These are phyloP conservation scores for Aurelia aurita complex sp. Pacific DNA, from an alignment of 30 jellyfish, hydroid and myxozoan species.

Conservation along the genomic window DNA sequence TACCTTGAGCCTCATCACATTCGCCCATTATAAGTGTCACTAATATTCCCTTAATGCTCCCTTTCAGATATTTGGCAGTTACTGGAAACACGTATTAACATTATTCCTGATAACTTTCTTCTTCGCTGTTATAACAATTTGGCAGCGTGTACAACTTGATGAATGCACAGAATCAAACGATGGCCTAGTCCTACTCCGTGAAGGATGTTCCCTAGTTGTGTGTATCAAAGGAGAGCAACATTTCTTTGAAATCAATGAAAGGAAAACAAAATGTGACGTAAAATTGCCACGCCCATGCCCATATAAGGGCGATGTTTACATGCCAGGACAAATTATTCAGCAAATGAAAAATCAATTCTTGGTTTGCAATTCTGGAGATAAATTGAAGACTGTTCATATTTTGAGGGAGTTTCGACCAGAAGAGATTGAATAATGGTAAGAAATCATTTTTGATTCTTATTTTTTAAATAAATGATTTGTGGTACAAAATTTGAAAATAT, in stretches of 20 bases:
- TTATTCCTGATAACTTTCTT: conserved; percentile 28
- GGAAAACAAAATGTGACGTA: conserved; percentile 33
- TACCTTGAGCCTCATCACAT: too few species aligned
- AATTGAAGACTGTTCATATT: conserved; percentile 30
- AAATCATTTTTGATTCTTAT: too few species aligned
- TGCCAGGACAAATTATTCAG: conserved; percentile 63
- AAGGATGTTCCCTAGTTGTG: conserved; percentile 39
- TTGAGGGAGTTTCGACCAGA: conserved; percentile 12
- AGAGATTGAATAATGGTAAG: background rate
- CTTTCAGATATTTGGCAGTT: conserved; percentile 41
- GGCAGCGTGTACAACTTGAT: conserved; percentile 58
- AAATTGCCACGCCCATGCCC: conserved; percentile 69
- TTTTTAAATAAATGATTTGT: too few species aligned
- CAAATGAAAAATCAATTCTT: conserved; percentile 51
- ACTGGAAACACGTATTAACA: conserved; percentile 55
- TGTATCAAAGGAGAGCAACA: conserved; percentile 50
- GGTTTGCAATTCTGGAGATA: conserved; percentile 52
- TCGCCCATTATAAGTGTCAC: too few species aligned
- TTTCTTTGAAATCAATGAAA: conserved; percentile 31
- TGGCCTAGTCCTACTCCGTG: conserved; percentile 59
- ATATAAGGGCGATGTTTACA: conserved; percentile 38
- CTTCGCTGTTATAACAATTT: conserved; percentile 43
- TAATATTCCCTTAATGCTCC: background rate
- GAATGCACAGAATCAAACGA: conserved; percentile 71
- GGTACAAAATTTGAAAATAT: too few species aligned